Conservation (phyloP, 2,113 vertebrate species). For the Ictidomys tridecemlineatus region DNA sequence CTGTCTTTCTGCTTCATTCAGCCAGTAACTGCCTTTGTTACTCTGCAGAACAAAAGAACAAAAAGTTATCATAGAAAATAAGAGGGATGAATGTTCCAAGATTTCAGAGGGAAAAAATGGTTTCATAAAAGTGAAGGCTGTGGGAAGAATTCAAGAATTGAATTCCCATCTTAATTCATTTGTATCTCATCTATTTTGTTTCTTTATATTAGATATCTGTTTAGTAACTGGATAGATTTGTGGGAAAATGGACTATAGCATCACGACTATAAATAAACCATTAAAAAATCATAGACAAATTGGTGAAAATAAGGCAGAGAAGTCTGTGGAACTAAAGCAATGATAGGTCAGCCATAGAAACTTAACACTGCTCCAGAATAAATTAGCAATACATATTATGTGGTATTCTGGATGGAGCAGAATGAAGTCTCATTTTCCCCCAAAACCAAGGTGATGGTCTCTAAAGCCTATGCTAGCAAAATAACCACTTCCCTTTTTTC, state of each 20-base stretch:
- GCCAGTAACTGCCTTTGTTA: neutral
- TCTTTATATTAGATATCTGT: slow-evolving; percentile 28
- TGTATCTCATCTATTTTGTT: neutral
- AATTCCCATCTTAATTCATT: neutral
- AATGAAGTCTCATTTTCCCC: neutral
- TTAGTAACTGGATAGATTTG: neutral
- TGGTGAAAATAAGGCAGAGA: neutral
- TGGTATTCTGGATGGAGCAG: neutral
- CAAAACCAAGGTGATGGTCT: neutral
- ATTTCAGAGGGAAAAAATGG: neutral
- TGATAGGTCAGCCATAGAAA: neutral
- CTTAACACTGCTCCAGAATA: neutral
- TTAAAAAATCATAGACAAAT: neutral
- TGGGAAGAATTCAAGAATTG: neutral
- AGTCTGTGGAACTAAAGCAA: neutral
- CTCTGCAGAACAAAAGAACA: neutral
- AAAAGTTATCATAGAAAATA: neutral
- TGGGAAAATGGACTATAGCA: neutral
- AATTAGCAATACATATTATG: neutral
- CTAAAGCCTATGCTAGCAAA: neutral
- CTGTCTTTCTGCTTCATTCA: neutral
- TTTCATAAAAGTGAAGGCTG: neutral
- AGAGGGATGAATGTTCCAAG: neutral
- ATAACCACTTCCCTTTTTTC: neutral
- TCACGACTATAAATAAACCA: neutral